Evolutionary conservation across 64 coral and sea anemone species (phyloP), one percentile per base, ranked within the genome.

Genomic region (Stichodactyla helianthus): DNA sequence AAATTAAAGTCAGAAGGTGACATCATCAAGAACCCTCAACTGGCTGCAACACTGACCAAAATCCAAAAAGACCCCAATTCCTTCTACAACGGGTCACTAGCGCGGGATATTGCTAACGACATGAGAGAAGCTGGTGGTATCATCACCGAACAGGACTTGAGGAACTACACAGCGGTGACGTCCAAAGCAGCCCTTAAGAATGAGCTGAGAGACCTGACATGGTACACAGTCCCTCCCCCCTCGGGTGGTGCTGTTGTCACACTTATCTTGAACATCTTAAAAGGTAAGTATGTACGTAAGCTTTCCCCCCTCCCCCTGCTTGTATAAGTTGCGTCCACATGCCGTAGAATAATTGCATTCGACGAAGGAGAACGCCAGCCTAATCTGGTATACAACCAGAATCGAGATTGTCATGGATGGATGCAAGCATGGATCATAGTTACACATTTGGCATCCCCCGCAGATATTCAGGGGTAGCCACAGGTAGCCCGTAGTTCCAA

Each of bases 251-350:
- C 94, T 26, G 94, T 96, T 2, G 53, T 93, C 18, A 83, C 83
- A 52, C 67, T 96, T 8, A 96, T 96, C 31, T 65, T 96, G 18
- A 96, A 96, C 54, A 96, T 96, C 51, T 19, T 96, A 7, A 90
- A 93, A 96, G 94, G 94, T 95, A 87, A 10, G 55, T 68, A 44
- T 44, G 35, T 44, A 44, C 35, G 0, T n/a, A n/a, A n/a, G n/a
- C n/a, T n/a, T n/a, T n/a, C n/a, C n/a, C n/a, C 35, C 35, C 35
- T 44, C 35, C 35, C 35, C 35, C 35, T 58, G 55, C 55, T 15
- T 11, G 55, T 4, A 15, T 58, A 58, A 11, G 14, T 58, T 44
- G 5, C 55, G 4, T 11, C 55, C 6, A 15, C 9, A 15, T 58
- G 55, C 35, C 35, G 4, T 44, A 58, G 14, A 58, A 58, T 15